Base-by-base conservation (phyloP, 1,140 invertebrate genomes). In the Brachionus paranguensis region DNA sequence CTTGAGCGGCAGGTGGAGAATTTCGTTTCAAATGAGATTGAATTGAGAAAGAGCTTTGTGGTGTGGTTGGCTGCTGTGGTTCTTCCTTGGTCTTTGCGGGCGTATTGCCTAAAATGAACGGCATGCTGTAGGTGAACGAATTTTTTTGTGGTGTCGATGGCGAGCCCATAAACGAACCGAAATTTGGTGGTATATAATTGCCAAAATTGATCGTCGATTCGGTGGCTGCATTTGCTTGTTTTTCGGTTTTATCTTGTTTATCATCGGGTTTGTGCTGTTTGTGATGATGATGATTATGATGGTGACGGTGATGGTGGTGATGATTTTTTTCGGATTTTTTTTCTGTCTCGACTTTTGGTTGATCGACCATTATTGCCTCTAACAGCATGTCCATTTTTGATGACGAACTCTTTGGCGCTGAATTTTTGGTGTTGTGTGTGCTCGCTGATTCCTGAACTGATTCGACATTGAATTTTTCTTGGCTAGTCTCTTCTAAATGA, bases 101-200 rank as follows among this genome's bases (percentile, higher is more conserved):
- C 11, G 72, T 29, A 76, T 76, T 76, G 47, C 72, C 72, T 27
- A 76, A 29, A n/a, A 76, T 76, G 50, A 76, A 76, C 24, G 72
- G 72, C 72, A 76, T 76, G 43, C 47, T 76, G 27, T 76, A 76
- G 41, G 43, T 24, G 43, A 76, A 76, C 27, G 72, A 50, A 14
- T 72, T 76, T 11, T 76, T 76, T 50, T 76, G 72, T n/a, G 72
- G 72, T 43, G 68, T 72, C n/a, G 68, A 43, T 20, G 68, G 68
- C 4, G 68, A 37, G 33, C 33, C 68, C 41, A 72, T n/a, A 11
- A 72, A 43, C 2, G 68, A 72, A 3, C 33, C 41, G 24, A 72
- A 72, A 72, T 72, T 72, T 6, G 68, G 68, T 3, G 68, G 7
- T 20, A 72, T 7, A 45, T 72, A 72, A 72, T 72, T 72, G n/a